A percentile compares a stretch with the other conserved stretches of the same genome.
Evolutionary conservation across 2,888 invertebrate genomes (phyloP).

Genomic region (Sipha maydis): DNA sequence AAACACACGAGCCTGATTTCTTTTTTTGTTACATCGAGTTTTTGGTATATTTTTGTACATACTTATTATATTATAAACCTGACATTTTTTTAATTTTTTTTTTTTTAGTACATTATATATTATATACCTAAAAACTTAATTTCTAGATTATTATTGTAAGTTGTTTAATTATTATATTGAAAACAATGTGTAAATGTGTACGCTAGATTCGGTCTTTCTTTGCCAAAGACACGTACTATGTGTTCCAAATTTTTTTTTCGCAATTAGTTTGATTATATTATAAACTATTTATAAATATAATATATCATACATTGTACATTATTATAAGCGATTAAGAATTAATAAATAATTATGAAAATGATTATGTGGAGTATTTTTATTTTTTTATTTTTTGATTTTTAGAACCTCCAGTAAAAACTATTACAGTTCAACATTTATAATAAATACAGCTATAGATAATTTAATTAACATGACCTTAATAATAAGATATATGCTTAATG

Average conservation of each 20-base stretch:
- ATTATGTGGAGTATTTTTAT: conserved; percentile 27
- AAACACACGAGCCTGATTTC: no score
- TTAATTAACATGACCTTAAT: no score
- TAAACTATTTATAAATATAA: conserved; percentile 45
- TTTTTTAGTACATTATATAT: conserved; percentile 34
- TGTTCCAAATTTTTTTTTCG: conserved; percentile 32
- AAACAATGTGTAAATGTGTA: conserved; percentile 11
- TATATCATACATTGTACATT: conserved; percentile 44
- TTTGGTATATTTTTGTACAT: no score
- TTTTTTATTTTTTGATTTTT: no score
- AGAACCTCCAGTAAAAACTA: no score
- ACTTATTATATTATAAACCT: no score
- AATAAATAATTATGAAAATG: conserved; percentile 42
- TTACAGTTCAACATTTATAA: no score
- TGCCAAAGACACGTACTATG: not conserved
- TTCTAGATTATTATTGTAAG: conserved; percentile 44
- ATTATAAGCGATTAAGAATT: conserved; percentile 28
- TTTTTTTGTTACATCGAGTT: no score
- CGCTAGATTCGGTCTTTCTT: conserved; percentile 42
- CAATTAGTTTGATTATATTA: conserved; percentile 48
- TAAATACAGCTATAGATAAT: no score
- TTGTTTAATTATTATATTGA: conserved; percentile 18
- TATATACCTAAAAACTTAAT: conserved; percentile 18
- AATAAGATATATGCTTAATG: no score
- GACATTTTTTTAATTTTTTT: no score